Evolutionary conservation across 2,113 vertebrate genomes (phyloP).

Genomic region (Pan paniscus): DNA sequence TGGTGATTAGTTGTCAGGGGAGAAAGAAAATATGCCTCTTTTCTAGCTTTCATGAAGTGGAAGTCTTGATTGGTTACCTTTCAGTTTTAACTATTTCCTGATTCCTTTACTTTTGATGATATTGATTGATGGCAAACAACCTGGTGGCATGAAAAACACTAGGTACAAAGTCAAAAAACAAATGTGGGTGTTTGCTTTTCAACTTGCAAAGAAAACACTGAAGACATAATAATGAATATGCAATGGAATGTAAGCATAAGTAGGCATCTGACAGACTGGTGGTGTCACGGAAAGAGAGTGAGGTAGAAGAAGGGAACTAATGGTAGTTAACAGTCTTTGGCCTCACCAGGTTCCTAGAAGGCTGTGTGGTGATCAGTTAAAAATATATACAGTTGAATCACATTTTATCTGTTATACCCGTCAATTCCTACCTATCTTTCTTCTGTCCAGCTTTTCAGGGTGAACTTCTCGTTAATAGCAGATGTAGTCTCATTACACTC

Average conservation of each 20-base stretch:
- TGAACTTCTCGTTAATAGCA: background rate
- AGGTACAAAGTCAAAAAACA: background rate
- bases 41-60: too few species aligned
- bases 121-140: background rate
- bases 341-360: background rate
- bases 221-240: background rate
- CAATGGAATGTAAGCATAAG: background rate
- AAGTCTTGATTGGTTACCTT: background rate
- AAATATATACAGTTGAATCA: background rate
- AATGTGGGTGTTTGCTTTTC: background rate
- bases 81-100: background rate
- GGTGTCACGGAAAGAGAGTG: accelerated
- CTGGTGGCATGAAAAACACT: too few species aligned
- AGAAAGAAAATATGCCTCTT: background rate
- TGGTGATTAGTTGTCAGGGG: accelerated
- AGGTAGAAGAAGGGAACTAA: background rate
- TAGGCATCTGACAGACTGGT: too few species aligned
- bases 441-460: background rate
- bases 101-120: background rate
- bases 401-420: background rate
- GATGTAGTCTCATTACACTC: background rate
- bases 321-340: accelerated
- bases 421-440: too few species aligned
- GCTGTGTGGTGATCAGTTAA: too few species aligned
- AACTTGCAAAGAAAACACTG: background rate